Percentiles rank a stretch among this genome's conserved stretches.
Evolutionary conservation across 2,113 vertebrate genomes (phyloP).

Genomic region (Chaetodon auriga): DNA sequence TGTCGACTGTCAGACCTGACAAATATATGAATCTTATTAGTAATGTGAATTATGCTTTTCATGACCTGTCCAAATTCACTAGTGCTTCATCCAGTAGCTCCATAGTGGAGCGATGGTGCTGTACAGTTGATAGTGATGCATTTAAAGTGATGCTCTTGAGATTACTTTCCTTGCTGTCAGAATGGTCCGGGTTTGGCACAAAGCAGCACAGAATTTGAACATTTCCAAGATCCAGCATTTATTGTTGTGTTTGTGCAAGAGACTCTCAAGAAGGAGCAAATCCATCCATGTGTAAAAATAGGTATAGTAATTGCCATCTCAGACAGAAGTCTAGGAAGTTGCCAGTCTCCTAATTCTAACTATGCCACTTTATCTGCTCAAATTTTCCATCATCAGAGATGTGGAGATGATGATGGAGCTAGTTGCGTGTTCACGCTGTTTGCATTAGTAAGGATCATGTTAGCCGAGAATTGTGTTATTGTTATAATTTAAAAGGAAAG

Average conservation of each 20-base stretch:
- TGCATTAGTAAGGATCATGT: slow-evolving; percentile 8
- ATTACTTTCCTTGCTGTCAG: neutral
- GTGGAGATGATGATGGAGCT: slow-evolving; percentile 1
- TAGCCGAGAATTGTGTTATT: slow-evolving; percentile 29
- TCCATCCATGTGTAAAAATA: neutral
- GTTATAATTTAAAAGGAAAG: slow-evolving; percentile 44
- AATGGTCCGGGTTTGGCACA: neutral
- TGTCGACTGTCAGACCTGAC: neutral
- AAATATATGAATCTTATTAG: neutral
- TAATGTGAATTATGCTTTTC: neutral
- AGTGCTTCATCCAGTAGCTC: neutral
- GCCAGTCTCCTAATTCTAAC: neutral
- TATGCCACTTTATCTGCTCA: neutral
- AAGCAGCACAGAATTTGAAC: neutral
- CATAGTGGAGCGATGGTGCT: too few species aligned
- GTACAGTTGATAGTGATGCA: neutral
- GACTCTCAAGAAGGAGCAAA: neutral
- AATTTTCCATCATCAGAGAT: neutral
- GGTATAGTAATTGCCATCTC: neutral
- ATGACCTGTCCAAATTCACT: neutral
- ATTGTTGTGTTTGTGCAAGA: neutral
- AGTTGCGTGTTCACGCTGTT: slow-evolving; percentile 11
- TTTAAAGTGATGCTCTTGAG: neutral
- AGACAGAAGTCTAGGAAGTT: neutral
- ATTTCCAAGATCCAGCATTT: neutral